Conservation (phyloP, 37 sponge, comb jelly and placozoan species). For the Oopsacas minuta region DNA sequence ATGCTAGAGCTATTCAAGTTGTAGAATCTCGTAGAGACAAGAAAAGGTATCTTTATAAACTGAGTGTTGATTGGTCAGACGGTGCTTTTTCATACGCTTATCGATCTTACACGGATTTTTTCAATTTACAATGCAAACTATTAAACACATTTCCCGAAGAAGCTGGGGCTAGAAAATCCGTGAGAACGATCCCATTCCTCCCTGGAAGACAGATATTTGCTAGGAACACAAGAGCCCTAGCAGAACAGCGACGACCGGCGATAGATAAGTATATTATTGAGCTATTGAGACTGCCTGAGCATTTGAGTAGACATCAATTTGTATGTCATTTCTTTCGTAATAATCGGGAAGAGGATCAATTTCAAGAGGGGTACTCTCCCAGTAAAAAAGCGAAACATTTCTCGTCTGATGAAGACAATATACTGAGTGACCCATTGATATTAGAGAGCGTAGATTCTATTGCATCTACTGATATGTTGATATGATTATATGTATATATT, state of each 20-base stretch:
- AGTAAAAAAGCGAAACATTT: background rate
- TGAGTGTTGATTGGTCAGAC: conserved; percentile 51
- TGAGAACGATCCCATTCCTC: conserved; percentile 46
- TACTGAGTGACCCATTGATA: background rate
- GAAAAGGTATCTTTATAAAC: conserved; percentile 33
- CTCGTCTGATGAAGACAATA: background rate
- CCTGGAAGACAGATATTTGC: conserved; percentile 59
- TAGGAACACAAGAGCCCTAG: conserved; percentile 41
- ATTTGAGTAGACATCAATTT: conserved; percentile 18
- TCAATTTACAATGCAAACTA: conserved; percentile 63
- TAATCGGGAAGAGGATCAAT: conserved; percentile 49
- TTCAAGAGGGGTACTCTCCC: background rate
- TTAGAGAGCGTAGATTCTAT: background rate
- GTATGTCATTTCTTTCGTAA: conserved; percentile 39
- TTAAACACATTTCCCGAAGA: conserved; percentile 59
- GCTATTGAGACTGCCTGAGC: conserved; percentile 31
- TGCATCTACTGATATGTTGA: background rate
- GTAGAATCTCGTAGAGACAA: background rate
- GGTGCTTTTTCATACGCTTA: conserved; percentile 26
- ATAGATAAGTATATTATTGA: conserved; percentile 44
- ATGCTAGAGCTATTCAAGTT: background rate
- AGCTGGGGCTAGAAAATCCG: conserved; percentile 27
- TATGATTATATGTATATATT: too few relatives aligned
- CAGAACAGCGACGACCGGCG: conserved; percentile 41
- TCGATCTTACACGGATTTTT: conserved; percentile 60